Conservation (phyloP, 2,113 vertebrate genomes). For the Oncorhynchus gorbuscha region DNA sequence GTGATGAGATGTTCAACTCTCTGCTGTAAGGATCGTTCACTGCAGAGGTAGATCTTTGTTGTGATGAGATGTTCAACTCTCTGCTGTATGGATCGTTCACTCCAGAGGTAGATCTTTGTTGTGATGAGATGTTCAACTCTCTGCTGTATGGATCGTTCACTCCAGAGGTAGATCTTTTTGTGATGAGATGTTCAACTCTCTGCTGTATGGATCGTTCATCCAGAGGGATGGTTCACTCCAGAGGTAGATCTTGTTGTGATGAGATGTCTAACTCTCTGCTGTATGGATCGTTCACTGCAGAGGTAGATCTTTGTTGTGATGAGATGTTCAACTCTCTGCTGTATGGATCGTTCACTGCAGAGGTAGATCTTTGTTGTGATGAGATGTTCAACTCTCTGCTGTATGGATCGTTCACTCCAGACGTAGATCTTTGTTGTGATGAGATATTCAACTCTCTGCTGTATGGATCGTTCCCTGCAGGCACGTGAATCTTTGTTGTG, state of each 20-base stretch:
- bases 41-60: no score
- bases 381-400: conserved; percentile 1
- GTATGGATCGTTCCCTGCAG: conserved; percentile 27
- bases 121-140: no score
- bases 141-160: no score
- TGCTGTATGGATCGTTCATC: no score
- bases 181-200: no score
- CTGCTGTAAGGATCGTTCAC: no score
- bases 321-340: conserved; percentile 35
- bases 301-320: conserved; percentile 32
- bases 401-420: conserved; percentile 17
- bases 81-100: no score
- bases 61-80: no score
- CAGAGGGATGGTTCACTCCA: no score
- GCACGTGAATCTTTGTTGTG: conserved; percentile 22
- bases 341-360: neutral
- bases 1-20: no score
- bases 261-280: neutral
- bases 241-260: neutral
- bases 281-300: conserved; percentile 28
- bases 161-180: no score
- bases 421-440: conserved; percentile 10
- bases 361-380: neutral
- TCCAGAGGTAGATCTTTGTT: no score
- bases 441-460: neutral